These are phyloP conservation scores for Calliopum simillimum DNA, from an alignment of 2,888 invertebrate species.

Conservation along the genomic window DNA sequence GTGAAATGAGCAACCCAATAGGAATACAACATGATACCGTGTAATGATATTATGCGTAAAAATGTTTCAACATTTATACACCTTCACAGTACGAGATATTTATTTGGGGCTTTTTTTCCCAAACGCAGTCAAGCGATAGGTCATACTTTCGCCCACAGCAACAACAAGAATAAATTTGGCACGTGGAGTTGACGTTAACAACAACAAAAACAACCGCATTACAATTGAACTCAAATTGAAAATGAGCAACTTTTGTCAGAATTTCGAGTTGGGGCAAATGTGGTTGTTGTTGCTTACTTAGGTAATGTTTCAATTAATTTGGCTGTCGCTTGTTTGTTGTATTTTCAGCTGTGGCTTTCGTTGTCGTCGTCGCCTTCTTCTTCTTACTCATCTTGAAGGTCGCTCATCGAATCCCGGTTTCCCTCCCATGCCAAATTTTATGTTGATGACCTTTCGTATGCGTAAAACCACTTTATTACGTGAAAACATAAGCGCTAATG, in stretches of 20 bases:
- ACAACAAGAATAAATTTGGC: neutral
- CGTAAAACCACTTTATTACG: conserved; percentile 50
- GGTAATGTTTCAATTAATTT: conserved; percentile 43
- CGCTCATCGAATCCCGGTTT: too few species aligned
- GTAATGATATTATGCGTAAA: conserved; percentile 30
- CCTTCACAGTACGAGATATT: neutral
- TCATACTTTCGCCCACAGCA: conserved; percentile 7
- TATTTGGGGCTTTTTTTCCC: neutral
- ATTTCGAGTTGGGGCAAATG: conserved; percentile 4
- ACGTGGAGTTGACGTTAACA: neutral
- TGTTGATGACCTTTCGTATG: conserved; percentile 45
- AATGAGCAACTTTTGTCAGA: neutral
- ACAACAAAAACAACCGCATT: conserved; percentile 21
- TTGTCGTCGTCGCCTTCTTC: neutral
- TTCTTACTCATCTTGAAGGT: neutral
- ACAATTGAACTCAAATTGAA: conserved; percentile 10
- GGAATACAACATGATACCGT: conserved; percentile 15
- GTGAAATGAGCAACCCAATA: neutral
- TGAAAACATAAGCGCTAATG: conserved; percentile 52
- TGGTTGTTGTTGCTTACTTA: conserved; percentile 17
- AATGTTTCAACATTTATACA: neutral
- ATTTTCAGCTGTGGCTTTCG: conserved; percentile 30
- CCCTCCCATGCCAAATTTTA: neutral
- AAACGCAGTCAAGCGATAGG: conserved; percentile 4
- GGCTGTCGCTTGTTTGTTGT: conserved; percentile 8